These are phyloP conservation scores for Ceratoteleas bidentatus DNA, from an alignment of 1,140 invertebrate species.

Conservation along the genomic window DNA sequence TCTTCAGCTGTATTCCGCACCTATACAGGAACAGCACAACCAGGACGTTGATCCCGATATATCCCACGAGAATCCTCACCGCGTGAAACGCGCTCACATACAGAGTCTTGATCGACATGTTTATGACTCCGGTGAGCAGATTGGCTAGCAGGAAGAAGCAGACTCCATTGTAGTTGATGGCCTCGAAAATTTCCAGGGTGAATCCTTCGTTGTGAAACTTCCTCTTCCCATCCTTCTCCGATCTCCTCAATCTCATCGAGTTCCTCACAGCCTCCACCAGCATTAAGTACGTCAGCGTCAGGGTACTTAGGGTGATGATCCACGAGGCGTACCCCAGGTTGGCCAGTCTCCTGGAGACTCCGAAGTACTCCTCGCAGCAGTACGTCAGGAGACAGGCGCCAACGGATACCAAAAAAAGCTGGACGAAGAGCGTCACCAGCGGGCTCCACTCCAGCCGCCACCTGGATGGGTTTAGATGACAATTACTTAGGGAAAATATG, in stretches of 20 bases:
- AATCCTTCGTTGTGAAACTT: constrained; percentile 9
- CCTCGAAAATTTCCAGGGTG: constrained; percentile 83
- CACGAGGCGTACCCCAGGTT: constrained; percentile 90
- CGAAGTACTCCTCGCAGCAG: constrained; percentile 79
- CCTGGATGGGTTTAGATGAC: no score
- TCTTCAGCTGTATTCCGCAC: constrained; percentile 69
- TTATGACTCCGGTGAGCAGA: constrained; percentile 89
- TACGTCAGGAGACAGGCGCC: constrained; percentile 80
- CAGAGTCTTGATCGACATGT: constrained; percentile 86
- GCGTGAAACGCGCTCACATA: constrained; percentile 78
- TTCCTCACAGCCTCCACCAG: constrained; percentile 81
- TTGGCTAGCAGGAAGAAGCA: constrained; percentile 90
- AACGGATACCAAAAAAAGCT: constrained; percentile 76
- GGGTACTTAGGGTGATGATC: constrained; percentile 84
- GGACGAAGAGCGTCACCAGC: constrained; percentile 71
- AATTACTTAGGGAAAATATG: no score
- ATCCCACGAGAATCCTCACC: constrained; percentile 83
- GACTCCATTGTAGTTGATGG: constrained; percentile 89
- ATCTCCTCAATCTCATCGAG: constrained; percentile 26
- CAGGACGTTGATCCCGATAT: constrained; percentile 82
- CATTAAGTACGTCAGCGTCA: constrained; percentile 82
- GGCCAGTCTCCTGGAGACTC: constrained; percentile 87
- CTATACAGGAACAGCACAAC: constrained; percentile 73
- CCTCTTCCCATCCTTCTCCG: neutral
- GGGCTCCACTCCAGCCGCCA: constrained; percentile 63